Evolutionary conservation across 1,140 invertebrate species (phyloP), one percentile per base, ranked within the genome.

Genomic region (Lasaia peninsularis): DNA sequence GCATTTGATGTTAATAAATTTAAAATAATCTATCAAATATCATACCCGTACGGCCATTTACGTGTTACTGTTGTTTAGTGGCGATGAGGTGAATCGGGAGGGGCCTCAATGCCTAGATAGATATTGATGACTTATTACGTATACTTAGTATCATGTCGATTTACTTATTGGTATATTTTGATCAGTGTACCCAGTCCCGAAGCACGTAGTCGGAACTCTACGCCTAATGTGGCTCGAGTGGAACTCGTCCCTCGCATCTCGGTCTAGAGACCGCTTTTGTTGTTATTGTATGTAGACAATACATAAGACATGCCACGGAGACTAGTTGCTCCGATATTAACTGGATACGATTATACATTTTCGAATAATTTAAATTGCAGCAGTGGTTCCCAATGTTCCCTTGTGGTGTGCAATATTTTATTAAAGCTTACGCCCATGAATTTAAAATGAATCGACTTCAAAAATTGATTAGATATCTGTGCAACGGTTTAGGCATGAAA

Each of bases 181-280:
- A 52, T 12, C 10, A 31, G 50, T 32, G 50, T 33, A 12, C 24
- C 35, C 53, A 24, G 52, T 53, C 35, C 53, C 53, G 24, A 21
- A 44, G 40, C 40, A 20, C 40, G 18, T 44, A 44, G 40, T 44
- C 40, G 40, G 40, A 20, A 44, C 40, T 44, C 40, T 44, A 18
- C 40, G 40, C 16, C 40, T 20, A 11, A 44, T 44, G 40, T 44
- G 40, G 40, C 40, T 44, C 40, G 40, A 44, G 40, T 44, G 40
- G 76, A 75, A 76, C 76, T 60, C 64, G 65, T 65, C 69, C 74
- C 78, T 81, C 77, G 80, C 81, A 73, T 65, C 68, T 70, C 67
- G 70, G 70, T 75, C 67, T 63, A 55, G 40, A 58, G 71, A 67
- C 71, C 75, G 71, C 59, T 71, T 63, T 75, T 58, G 67, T 62